Conservation (phyloP, 2,888 invertebrate species). For the Folsomia candida region DNA sequence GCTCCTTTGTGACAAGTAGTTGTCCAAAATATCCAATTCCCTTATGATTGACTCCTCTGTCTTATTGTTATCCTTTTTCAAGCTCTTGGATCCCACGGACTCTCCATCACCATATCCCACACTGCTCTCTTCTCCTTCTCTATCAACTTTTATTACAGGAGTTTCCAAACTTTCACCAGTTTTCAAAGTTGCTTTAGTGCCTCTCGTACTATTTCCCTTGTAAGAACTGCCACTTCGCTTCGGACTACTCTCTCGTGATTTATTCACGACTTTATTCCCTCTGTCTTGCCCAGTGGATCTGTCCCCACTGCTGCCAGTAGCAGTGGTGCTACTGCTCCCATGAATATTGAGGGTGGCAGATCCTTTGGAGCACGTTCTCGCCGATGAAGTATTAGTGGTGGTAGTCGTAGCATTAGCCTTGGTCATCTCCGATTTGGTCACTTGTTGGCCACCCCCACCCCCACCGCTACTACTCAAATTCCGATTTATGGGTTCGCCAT, state of each 20-base stretch:
- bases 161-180: conserved; percentile 13
- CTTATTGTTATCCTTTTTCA: conserved; percentile 20
- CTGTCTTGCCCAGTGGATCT: conserved; percentile 16
- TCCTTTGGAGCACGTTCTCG: neutral
- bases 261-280: conserved; percentile 9
- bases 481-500: conserved; percentile 29
- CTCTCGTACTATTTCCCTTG: neutral
- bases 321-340: neutral
- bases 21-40: conserved; percentile 49
- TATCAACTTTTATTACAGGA: conserved; percentile 9
- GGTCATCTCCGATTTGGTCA: neutral
- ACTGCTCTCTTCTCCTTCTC: neutral
- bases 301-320: too few species aligned
- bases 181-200: conserved; percentile 2
- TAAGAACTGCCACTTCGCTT: conserved; percentile 2
- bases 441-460: neutral
- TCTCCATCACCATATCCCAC: neutral
- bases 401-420: too few species aligned
- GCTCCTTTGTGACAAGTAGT: conserved; percentile 47
- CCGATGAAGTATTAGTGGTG: neutral
- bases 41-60: conserved; percentile 49
- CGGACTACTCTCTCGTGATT: conserved; percentile 16
- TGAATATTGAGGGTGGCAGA: neutral
- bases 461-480: conserved; percentile 13
- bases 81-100: neutral